Evolutionary conservation across 2,113 vertebrate genomes (phyloP).

Genomic region (Otolemur garnettii): DNA sequence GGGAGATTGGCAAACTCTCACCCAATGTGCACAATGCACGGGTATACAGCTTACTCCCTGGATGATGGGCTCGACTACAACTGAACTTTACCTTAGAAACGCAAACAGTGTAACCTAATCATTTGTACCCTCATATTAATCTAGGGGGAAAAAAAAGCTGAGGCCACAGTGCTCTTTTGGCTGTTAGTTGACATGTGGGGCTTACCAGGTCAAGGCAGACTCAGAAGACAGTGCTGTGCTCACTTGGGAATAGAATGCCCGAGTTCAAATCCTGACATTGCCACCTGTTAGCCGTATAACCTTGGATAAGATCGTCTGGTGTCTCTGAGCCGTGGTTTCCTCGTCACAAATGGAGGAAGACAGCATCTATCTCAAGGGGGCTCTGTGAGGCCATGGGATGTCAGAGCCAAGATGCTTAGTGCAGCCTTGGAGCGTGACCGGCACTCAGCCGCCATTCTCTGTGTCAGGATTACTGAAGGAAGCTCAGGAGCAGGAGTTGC

Average conservation of each 20-base stretch:
- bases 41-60: too few relatives aligned
- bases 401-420: not conserved
- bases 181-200: not conserved
- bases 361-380: not conserved
- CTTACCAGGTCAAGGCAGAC: not conserved
- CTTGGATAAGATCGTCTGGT: not conserved
- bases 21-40: too few relatives aligned
- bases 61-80: too few relatives aligned
- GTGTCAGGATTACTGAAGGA: not conserved
- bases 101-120: too few relatives aligned
- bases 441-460: rapidly evolving
- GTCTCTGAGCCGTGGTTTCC: not conserved
- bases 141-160: too few relatives aligned
- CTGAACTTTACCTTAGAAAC: too few relatives aligned
- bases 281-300: not conserved
- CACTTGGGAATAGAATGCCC: not conserved
- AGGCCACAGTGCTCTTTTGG: not conserved
- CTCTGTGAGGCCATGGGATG: not conserved
- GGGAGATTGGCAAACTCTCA: too few relatives aligned
- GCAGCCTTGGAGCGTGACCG: not conserved
- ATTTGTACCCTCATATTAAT: too few relatives aligned
- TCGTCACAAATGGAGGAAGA: not conserved
- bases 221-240: not conserved
- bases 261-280: not conserved
- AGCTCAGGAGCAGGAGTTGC: not conserved